Percentiles rank a stretch among this genome's conserved stretches.
Conservation (phyloP, 2,113 vertebrate genomes). For the Pituophis catenifer region DNA sequence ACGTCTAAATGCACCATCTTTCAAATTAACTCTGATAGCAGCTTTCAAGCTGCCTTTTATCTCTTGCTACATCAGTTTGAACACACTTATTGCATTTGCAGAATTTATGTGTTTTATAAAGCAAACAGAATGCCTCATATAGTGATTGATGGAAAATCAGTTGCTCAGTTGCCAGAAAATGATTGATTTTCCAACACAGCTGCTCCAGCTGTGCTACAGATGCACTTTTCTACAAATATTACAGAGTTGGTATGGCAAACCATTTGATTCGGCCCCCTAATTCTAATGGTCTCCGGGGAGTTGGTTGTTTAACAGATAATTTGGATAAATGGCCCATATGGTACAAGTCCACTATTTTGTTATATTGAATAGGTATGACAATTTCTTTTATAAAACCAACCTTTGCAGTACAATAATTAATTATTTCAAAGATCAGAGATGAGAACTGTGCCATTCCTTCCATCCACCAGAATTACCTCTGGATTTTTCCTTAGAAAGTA, state of each 20-base stretch:
- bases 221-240: slow-evolving; percentile 67
- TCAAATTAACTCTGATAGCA: slow-evolving; percentile 38
- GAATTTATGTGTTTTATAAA: slow-evolving; percentile 71
- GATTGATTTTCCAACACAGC: slow-evolving; percentile 80
- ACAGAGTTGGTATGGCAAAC: slow-evolving; percentile 56
- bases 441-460: neutral
- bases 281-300: slow-evolving; percentile 65
- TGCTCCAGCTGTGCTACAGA: slow-evolving; percentile 80
- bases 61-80: slow-evolving; percentile 49
- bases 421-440: neutral
- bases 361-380: neutral
- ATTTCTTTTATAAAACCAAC: neutral
- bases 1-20: slow-evolving; percentile 39
- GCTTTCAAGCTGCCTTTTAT: slow-evolving; percentile 57
- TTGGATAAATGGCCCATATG: neutral
- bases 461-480: neutral
- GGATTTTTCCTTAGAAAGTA: neutral
- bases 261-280: slow-evolving; percentile 61
- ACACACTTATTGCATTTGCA: slow-evolving; percentile 68
- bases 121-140: slow-evolving; percentile 58
- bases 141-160: slow-evolving; percentile 80
- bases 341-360: neutral
- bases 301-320: slow-evolving; percentile 52
- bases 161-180: slow-evolving; percentile 73
- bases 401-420: neutral